Evolutionary conservation across 2,888 invertebrate species (phyloP).

Genomic region (Cataglyphis albicans): DNA sequence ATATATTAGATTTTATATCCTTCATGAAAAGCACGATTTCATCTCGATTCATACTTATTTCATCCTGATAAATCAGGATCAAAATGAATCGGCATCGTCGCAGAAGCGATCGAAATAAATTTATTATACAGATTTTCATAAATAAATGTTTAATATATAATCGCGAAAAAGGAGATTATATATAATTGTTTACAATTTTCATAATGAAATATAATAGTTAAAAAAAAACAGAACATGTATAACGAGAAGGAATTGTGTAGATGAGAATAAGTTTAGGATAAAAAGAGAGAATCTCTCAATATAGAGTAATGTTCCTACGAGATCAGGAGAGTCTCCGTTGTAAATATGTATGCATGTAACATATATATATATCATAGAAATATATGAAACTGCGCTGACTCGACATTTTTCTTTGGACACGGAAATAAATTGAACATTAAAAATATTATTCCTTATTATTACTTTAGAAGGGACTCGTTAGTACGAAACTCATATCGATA

Average conservation of each 20-base stretch:
- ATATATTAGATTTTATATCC: background rate
- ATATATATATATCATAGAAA: background rate
- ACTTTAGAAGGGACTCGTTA: background rate
- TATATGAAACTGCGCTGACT: background rate
- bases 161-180: background rate
- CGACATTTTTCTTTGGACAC: background rate
- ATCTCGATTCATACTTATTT: background rate
- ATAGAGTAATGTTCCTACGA: constrained; percentile 8
- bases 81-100: background rate
- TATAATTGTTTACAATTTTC: no score
- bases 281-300: constrained; percentile 14
- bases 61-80: background rate
- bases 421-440: background rate
- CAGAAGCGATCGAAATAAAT: background rate
- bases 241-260: no score
- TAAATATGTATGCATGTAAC: background rate
- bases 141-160: background rate
- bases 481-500: background rate
- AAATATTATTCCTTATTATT: background rate
- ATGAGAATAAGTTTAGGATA: constrained; percentile 23
- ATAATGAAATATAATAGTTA: no score
- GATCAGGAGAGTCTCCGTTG: background rate
- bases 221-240: no score
- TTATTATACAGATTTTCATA: background rate
- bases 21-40: background rate